Evolutionary conservation across 1,140 invertebrate species (phyloP).

Genomic region (Nixonia krombeini): DNA sequence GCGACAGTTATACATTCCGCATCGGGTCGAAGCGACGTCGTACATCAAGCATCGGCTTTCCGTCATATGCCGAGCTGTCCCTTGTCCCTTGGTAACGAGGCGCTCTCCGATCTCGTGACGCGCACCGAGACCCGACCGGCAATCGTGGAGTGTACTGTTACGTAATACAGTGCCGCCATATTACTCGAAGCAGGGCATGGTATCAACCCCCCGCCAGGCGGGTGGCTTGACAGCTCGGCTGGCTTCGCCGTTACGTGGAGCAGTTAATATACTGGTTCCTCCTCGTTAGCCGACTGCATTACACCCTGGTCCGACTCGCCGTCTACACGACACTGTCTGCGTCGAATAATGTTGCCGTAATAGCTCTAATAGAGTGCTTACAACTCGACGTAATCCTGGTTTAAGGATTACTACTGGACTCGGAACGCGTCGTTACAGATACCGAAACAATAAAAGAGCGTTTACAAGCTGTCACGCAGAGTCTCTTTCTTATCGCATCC

Average conservation of each 20-base stretch:
- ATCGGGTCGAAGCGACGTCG: conserved; percentile 25
- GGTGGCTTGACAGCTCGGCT: conserved; percentile 26
- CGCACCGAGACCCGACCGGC: conserved; percentile 27
- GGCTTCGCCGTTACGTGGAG: conserved; percentile 24
- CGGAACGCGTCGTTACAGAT: no score
- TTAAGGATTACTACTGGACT: conserved; percentile 12
- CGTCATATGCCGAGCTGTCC: no score
- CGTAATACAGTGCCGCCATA: conserved; percentile 55
- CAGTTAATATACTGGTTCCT: conserved; percentile 60
- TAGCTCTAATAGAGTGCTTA: conserved; percentile 12
- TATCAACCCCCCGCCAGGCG: conserved; percentile 28
- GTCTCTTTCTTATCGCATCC: no score
- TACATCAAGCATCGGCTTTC: conserved; percentile 25
- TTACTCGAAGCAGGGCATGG: conserved; percentile 40
- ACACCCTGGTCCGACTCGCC: conserved; percentile 28
- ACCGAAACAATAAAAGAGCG: no score
- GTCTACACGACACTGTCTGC: conserved; percentile 17
- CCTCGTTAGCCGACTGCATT: conserved; percentile 56
- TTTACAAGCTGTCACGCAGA: no score
- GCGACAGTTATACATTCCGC: neutral
- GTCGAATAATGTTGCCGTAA: conserved; percentile 21
- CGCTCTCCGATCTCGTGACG: conserved; percentile 14
- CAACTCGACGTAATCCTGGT: conserved; percentile 6
- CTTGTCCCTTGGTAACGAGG: no score
- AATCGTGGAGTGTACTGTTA: conserved; percentile 48